Conservation (phyloP, 2,797 vertebrate genomes). For the Coluber constrictor region DNA sequence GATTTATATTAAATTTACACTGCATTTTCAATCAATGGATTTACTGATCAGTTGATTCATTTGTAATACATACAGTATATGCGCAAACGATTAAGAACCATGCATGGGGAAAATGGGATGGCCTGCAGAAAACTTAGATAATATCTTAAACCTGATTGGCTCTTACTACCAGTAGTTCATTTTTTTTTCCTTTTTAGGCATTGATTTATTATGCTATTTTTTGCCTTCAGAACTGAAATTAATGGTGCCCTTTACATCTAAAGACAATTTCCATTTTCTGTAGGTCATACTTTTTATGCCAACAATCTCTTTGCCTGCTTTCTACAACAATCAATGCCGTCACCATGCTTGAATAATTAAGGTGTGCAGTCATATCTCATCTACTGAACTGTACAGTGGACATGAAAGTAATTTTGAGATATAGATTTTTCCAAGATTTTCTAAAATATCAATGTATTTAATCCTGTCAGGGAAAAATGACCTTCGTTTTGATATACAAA, state of each 20-base stretch:
- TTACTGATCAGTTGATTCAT: neutral
- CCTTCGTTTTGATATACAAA: slow-evolving; percentile 7
- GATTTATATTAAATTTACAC: neutral
- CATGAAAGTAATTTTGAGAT: slow-evolving; percentile 6
- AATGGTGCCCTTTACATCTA: neutral
- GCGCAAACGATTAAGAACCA: neutral
- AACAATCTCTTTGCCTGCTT: slow-evolving; percentile 12
- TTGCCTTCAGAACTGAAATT: slow-evolving; percentile 22
- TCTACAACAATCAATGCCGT: neutral
- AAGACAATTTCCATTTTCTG: slow-evolving; percentile 30
- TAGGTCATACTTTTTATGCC: slow-evolving; percentile 23
- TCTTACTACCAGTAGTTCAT: neutral
- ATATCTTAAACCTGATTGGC: neutral
- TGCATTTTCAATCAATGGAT: neutral
- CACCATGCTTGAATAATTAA: neutral
- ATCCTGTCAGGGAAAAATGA: slow-evolving; percentile 9
- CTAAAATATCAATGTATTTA: slow-evolving; percentile 25
- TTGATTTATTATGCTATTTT: slow-evolving; percentile 28
- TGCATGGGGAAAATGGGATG: neutral
- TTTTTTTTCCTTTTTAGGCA: neutral
- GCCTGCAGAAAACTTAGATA: neutral
- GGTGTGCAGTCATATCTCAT: slow-evolving; percentile 21
- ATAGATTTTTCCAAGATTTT: slow-evolving; percentile 3
- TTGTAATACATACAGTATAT: neutral
- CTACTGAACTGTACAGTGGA: neutral